Base-by-base conservation (phyloP, 2,888 invertebrate genomes). In the Ferrisia virgata region DNA sequence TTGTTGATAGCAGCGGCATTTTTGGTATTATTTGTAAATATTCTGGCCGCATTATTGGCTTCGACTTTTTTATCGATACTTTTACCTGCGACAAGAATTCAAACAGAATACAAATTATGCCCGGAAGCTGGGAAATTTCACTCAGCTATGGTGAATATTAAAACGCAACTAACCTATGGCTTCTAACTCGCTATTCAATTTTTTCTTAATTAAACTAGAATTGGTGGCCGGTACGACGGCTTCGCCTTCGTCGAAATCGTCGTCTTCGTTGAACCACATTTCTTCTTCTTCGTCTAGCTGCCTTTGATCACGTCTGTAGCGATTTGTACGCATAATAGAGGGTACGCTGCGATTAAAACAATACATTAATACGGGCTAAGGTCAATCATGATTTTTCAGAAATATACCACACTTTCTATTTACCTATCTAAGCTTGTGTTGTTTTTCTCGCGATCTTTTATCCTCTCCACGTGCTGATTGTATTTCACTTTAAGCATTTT, bases 261-360 rank as follows among this genome's bases (percentile, higher is more conserved):
- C 98, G 86, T 98, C 98, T 87, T 97, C 97, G 88, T 97, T 97
- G 90, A 98, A 98, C 98, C 98, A 99, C 93, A 97, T 96, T 90
- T 98, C 98, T 88, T 99, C 98, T 87, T 98, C 98, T 88, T 98
- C 98, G 86, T 99, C 98, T 87, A 97, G 92, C 89, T 96, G 95
- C 84, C 98, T 92, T 87, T 96, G 95, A 90, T 98, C 98, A 86
- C 97, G 92, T 86, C 98, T 91, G 90, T 95, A 97, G 86, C 98
- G 92, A 88, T 91, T 91, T 87, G 92, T 93, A 86, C 96, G 92
- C 86, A 97, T 90, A 87, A 96, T 93, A 85, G 96, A 94, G 84
- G 94, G 94, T 81, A 94, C 94, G 87, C 94, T 94, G 85, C 89
- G 90, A 87, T 90, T 90, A 80, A 4, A 43, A 22, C 53, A 18